Conservation (phyloP, 2,888 invertebrate genomes). For the Chrysolina americana region DNA sequence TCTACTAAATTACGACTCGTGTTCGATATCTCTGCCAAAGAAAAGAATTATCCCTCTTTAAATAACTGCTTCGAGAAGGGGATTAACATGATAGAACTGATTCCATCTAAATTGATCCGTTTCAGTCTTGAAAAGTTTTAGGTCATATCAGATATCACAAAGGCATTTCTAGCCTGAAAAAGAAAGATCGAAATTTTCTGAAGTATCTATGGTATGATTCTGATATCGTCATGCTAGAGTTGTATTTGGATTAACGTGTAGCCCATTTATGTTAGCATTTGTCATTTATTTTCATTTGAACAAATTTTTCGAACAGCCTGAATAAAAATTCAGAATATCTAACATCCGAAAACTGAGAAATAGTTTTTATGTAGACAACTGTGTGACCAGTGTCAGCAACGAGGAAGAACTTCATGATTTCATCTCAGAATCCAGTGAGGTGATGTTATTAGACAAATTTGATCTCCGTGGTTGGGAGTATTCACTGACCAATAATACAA, state of each 20-base stretch:
- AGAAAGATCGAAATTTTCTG: neutral
- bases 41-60: neutral
- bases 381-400: no score
- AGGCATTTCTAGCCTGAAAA: conserved; percentile 4
- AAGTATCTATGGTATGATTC: neutral
- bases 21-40: conserved; percentile 18
- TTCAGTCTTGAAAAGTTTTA: neutral
- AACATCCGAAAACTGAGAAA: no score
- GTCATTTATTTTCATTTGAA: neutral
- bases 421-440: no score
- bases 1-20: conserved; percentile 2
- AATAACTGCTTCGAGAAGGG: conserved; percentile 17
- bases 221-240: conserved; percentile 6
- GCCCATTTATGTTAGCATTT: neutral
- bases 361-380: no score
- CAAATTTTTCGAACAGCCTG: neutral
- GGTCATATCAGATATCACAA: neutral
- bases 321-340: no score
- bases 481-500: no score
- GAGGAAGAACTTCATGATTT: no score
- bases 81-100: neutral
- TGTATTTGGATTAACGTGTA: conserved; percentile 12
- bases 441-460: no score
- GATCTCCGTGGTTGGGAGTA: no score
- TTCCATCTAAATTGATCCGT: conserved; percentile 5